phyloP scores from a whole-genome alignment of 2,113 vertebrate species.

The Malurus melanocephalus region DNA sequence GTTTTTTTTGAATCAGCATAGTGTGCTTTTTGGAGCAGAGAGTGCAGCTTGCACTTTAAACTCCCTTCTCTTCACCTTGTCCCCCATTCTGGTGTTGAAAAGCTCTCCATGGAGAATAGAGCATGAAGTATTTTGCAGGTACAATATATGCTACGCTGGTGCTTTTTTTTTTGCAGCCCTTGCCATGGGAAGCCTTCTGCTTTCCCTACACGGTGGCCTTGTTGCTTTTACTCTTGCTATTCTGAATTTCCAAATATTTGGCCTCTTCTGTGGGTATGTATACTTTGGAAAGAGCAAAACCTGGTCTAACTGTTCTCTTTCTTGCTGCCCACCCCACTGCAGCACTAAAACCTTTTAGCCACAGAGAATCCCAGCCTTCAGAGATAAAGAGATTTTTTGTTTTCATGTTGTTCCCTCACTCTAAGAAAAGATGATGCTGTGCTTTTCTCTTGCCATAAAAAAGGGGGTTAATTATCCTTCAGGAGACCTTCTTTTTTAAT shows the following conservation, averaged over 20 bases:
- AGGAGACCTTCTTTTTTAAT: not conserved
- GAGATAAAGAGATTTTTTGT: not conserved
- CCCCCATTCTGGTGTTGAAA: slow-evolving; percentile 21
- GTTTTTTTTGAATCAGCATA: slow-evolving; percentile 77
- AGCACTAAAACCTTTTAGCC: not conserved
- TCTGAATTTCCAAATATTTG: slow-evolving; percentile 2
- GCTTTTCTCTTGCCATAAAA: not conserved
- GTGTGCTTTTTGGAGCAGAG: slow-evolving; percentile 73
- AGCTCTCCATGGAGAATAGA: not conserved
- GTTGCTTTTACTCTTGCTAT: not conserved
- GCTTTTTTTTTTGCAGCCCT: not conserved
- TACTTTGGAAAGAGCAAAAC: not conserved
- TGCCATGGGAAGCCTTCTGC: not conserved
- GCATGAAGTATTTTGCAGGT: not conserved
- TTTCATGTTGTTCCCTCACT: not conserved
- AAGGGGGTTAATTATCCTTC: not conserved
- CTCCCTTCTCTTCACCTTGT: slow-evolving; percentile 4
- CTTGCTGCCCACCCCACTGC: not conserved
- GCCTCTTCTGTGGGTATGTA: not conserved
- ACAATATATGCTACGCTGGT: not conserved
- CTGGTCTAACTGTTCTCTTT: not conserved
- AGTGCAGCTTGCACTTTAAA: slow-evolving; percentile 59
- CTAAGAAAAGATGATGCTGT: not conserved
- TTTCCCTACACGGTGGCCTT: not conserved
- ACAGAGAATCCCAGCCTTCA: not conserved